These are phyloP conservation scores for Fregata magnificens DNA, from an alignment of 2,113 vertebrate species.

Conservation along the genomic window DNA sequence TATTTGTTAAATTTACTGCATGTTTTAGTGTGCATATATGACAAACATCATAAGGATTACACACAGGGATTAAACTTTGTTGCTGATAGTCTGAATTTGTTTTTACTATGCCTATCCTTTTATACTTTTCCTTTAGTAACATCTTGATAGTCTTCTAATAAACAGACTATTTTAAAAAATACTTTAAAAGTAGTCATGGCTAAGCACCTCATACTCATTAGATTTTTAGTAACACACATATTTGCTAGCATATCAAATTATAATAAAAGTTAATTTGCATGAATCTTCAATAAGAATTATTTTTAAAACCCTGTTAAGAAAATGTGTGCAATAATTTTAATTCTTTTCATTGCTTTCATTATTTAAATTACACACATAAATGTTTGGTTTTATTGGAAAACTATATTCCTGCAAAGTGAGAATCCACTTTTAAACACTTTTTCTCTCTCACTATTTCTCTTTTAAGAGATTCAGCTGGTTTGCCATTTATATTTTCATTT, in stretches of 20 bases:
- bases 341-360: not conserved
- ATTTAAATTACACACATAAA: constrained; percentile 1
- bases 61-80: not conserved
- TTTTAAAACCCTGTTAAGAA: not conserved
- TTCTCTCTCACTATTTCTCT: not conserved
- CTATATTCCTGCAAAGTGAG: not conserved
- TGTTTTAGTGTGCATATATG: not conserved
- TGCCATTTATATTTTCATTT: not conserved
- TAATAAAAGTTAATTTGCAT: not conserved
- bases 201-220: not conserved
- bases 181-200: not conserved
- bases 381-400: not conserved
- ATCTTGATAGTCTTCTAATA: not conserved
- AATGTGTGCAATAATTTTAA: not conserved
- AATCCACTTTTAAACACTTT: not conserved
- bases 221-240: not conserved
- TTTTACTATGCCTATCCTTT: not conserved
- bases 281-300: not conserved
- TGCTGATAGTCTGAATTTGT: not conserved
- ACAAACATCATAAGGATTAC: not conserved
- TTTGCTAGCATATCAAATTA: not conserved
- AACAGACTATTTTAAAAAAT: not conserved
- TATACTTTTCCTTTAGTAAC: not conserved
- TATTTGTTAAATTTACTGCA: not conserved
- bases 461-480: not conserved